Evolutionary conservation across 2,113 vertebrate species (phyloP).

Genomic region (Tragelaphus strepsiceros): DNA sequence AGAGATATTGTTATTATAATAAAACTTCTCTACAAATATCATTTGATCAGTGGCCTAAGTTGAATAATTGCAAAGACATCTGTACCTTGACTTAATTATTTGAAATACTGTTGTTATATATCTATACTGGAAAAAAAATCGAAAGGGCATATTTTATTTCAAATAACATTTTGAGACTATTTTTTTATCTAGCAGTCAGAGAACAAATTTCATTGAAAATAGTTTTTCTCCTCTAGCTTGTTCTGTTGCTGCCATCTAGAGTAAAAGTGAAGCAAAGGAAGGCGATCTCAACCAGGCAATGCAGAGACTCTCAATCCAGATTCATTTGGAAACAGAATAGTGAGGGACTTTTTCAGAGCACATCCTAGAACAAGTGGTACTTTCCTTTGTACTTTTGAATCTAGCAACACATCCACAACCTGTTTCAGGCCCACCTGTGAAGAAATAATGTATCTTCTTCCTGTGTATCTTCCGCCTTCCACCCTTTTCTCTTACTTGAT

Average conservation of each 20-base stretch:
- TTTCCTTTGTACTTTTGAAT: neutral
- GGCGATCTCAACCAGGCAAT: neutral
- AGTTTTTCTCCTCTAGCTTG: conserved; percentile 74
- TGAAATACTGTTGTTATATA: neutral
- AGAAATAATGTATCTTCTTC: neutral
- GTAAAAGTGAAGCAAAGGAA: conserved; percentile 56
- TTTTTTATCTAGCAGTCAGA: neutral
- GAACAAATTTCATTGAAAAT: neutral
- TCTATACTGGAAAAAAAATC: neutral
- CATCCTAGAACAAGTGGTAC: neutral
- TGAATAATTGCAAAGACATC: neutral
- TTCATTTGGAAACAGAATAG: neutral
- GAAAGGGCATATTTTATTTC: conserved; percentile 18
- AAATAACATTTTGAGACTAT: neutral
- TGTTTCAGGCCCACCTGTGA: neutral
- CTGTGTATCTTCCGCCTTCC: neutral
- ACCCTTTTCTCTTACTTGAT: neutral
- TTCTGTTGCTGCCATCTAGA: conserved; percentile 84
- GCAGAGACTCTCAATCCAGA: neutral
- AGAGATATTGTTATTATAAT: neutral
- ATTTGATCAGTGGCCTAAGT: neutral
- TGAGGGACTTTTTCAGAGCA: neutral
- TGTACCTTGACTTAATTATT: neutral
- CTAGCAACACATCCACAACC: neutral
- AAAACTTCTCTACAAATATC: neutral